Evolutionary conservation across 2,888 invertebrate genomes (phyloP), one percentile per base, ranked within the genome.

Genomic region (Thereva nobilitata): DNA sequence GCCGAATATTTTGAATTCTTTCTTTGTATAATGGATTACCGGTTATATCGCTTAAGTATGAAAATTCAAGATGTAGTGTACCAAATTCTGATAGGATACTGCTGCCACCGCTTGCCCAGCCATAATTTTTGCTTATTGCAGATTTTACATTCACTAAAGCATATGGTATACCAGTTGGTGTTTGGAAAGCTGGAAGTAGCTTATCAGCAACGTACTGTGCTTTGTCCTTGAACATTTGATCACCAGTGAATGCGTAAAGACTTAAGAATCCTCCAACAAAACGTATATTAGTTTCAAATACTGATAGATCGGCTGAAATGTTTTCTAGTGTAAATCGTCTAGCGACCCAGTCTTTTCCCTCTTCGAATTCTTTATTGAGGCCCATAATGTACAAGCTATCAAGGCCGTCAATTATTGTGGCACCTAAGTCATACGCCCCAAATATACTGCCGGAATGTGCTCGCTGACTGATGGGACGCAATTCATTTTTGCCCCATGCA

Each of bases 401-500:
- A 68, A 99, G 84, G 0, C 95, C 95, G 78, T 99, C 99, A 55
- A 99, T 89, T 74, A 99, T 98, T 59, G 97, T 94, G 12, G 96
- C 97, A 1, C 95, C 95, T 72, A 95, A 84, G 57, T 90, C 89
- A 63, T 90, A 88, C 0, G 88, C 86, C 0, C 95, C 95, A 79
- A 95, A 97, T 74, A 97, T 92, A 76, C 94, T 93, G 53, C 92
- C 92, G 71, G 91, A 87, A 81, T 99, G 97, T 3, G 94, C 92
- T 2, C 89, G 85, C 78, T 92, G 92, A 64, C 93, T 90, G 56
- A 98, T 85, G 0, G 99, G 98, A 74, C 91, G 88, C 76, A 99
- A 83, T 82, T 99, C 99, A 82, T 99, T 99, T 78, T 95, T 92
- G 71, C 99, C 99, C 98, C 98, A 99, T 1, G 99, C 97, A 83